phyloP scores from a whole-genome alignment of 92 coral and sea anemone genomes.

The Parazoanthus darwini region DNA sequence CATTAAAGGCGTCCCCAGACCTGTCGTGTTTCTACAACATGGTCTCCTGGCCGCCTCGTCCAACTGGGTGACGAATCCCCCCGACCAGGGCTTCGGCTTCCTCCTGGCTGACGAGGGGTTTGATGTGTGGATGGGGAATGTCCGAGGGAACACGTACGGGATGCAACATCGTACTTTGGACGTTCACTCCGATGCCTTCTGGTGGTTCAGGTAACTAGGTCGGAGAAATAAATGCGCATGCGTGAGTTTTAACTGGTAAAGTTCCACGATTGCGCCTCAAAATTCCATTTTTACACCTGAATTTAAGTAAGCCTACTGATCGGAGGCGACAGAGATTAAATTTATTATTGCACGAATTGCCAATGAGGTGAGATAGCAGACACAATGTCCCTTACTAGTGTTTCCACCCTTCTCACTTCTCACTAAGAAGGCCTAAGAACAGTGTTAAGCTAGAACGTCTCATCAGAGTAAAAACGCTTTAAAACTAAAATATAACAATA shows the following conservation, averaged over 20 bases:
- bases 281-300: too few species aligned
- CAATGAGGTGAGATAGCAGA: too few species aligned
- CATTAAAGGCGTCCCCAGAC: slow-evolving; percentile 49
- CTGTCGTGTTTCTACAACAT: slow-evolving; percentile 79
- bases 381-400: too few species aligned
- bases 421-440: too few species aligned
- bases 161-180: slow-evolving; percentile 60
- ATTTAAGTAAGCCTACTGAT: too few species aligned
- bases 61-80: slow-evolving; percentile 76
- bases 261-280: neutral
- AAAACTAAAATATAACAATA: too few species aligned
- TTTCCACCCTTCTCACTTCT: too few species aligned
- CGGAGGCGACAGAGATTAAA: too few species aligned
- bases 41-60: slow-evolving; percentile 72
- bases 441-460: too few species aligned
- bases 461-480: too few species aligned
- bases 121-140: slow-evolving; percentile 95
- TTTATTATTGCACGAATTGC: too few species aligned
- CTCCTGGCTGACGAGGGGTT: slow-evolving; percentile 82
- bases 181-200: slow-evolving; percentile 73
- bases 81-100: slow-evolving; percentile 76
- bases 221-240: neutral
- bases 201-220: slow-evolving; percentile 77
- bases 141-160: slow-evolving; percentile 85
- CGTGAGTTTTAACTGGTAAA: too few species aligned